Evolutionary conservation across 2,888 invertebrate species (phyloP).

Genomic region (Coenonympha glycerion): DNA sequence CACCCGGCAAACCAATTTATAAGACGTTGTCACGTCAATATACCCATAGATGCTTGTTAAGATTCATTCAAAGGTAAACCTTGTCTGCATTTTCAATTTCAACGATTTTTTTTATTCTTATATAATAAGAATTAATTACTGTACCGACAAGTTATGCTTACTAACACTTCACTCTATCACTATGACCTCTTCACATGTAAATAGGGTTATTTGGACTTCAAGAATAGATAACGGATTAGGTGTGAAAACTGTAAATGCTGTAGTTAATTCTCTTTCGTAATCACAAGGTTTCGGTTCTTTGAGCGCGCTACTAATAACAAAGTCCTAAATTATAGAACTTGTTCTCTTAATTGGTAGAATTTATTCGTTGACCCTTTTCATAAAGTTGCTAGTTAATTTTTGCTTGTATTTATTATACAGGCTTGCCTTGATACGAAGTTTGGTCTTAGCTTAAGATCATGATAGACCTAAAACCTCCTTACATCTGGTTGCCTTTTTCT

Average conservation of each 20-base stretch:
- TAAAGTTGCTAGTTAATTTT: conserved; percentile 7
- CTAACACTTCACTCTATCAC: conserved; percentile 62
- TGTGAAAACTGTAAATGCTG: conserved; percentile 71
- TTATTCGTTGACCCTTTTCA: conserved; percentile 16
- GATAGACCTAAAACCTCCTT: background rate
- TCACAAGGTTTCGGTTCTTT: conserved; percentile 41
- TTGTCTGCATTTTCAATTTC: conserved; percentile 15
- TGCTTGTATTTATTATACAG: background rate
- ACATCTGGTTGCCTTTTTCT: too few relatives aligned
- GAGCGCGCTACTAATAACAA: conserved; percentile 7
- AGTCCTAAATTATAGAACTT: conserved; percentile 11
- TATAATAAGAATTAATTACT: too few relatives aligned
- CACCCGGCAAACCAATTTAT: too few relatives aligned
- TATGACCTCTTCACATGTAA: conserved; percentile 27
- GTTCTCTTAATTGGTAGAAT: conserved; percentile 4
- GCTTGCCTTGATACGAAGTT: conserved; percentile 15
- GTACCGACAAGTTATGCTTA: conserved; percentile 42
- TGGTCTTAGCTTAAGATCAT: conserved; percentile 11
- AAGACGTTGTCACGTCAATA: too few relatives aligned
- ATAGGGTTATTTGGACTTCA: conserved; percentile 70
- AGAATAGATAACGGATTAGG: conserved; percentile 73
- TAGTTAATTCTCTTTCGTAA: conserved; percentile 32
- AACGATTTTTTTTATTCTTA: conserved; percentile 12
- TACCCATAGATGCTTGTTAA: too few relatives aligned
- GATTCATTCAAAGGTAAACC: too few relatives aligned